These are phyloP conservation scores for Micrasema minimum DNA, from an alignment of 1,140 invertebrate genomes.

Conservation along the genomic window DNA sequence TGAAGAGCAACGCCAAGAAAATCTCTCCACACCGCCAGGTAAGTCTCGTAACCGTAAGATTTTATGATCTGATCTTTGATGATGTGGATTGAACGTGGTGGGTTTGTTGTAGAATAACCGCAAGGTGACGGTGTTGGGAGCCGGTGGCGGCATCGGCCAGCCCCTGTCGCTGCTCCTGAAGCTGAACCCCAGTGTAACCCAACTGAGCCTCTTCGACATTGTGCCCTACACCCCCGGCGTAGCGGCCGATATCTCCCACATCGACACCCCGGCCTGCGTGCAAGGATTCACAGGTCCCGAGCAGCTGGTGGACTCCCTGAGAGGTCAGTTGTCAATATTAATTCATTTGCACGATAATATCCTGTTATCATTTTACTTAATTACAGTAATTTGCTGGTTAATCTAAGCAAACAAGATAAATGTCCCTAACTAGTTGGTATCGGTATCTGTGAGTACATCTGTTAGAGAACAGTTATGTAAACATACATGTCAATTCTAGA, in stretches of 20 bases:
- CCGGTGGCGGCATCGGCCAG: conserved; percentile 97
- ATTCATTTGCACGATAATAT: background rate
- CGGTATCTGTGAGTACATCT: too few species aligned
- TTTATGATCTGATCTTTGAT: background rate
- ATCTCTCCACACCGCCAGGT: conserved; percentile 69
- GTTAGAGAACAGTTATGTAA: too few species aligned
- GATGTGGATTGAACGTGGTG: too few species aligned
- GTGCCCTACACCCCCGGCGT: conserved; percentile 94
- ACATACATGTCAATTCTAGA: too few species aligned
- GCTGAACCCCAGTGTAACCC: conserved; percentile 83
- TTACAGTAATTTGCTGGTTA: background rate
- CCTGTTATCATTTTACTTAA: conserved; percentile 23
- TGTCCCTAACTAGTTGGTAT: too few species aligned
- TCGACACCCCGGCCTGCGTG: conserved; percentile 88
- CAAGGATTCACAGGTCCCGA: conserved; percentile 82
- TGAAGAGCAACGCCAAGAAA: conserved; percentile 64
- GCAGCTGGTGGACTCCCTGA: conserved; percentile 72
- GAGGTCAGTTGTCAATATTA: conserved; percentile 62
- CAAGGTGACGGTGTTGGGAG: conserved; percentile 97
- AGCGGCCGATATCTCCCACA: conserved; percentile 97
- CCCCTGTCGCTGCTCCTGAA: conserved; percentile 96
- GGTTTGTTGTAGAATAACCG: conserved; percentile 70
- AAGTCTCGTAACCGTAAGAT: conserved; percentile 45
- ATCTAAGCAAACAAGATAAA: conserved; percentile 13
- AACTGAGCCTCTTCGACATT: conserved; percentile 94